Evolutionary conservation across 2,888 invertebrate species (phyloP).

Genomic region (Cataglyphis altisquamis): DNA sequence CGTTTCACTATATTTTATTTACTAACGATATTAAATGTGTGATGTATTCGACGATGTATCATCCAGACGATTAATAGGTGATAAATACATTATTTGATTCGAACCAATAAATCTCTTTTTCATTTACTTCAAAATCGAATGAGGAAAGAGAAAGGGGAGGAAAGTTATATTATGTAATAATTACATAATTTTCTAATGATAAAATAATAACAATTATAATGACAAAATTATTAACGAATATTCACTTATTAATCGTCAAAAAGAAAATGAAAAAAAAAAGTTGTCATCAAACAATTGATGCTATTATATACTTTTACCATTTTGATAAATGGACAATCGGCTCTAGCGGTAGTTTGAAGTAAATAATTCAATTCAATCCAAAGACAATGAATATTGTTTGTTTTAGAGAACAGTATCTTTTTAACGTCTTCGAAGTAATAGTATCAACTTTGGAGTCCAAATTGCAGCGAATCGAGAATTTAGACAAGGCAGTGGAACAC

Average conservation of each 20-base stretch:
- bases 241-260: neutral
- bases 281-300: neutral
- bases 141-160: no score
- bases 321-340: neutral
- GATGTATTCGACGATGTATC: neutral
- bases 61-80: neutral
- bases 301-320: neutral
- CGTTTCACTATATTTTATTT: slow-evolving; percentile 18
- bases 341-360: neutral
- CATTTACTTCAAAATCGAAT: neutral
- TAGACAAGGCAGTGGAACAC: slow-evolving; percentile 95
- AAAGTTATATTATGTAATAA: no score
- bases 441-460: slow-evolving; percentile 96
- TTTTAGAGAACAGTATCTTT: slow-evolving; percentile 94
- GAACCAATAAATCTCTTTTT: neutral
- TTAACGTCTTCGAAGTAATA: slow-evolving; percentile 96
- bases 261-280: neutral
- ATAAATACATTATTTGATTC: neutral
- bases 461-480: slow-evolving; percentile 94
- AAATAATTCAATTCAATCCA: neutral
- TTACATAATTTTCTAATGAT: neutral
- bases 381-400: slow-evolving; percentile 61
- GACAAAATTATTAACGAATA: neutral
- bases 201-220: neutral
- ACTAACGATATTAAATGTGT: slow-evolving; percentile 23